phyloP scores from a whole-genome alignment of 2,888 invertebrate genomes.

The Boloria euphrosyne region DNA sequence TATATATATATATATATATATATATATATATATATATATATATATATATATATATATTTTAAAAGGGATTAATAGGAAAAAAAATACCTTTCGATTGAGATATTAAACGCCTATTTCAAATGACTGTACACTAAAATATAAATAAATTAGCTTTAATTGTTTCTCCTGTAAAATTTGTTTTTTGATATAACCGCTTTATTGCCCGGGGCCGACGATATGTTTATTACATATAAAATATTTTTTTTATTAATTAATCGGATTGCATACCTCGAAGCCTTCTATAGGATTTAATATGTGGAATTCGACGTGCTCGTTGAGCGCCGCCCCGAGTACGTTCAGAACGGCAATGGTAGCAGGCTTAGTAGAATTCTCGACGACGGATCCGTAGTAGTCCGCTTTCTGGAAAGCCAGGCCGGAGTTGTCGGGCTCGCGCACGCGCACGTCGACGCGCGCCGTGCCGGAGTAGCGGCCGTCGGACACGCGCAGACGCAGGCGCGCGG shows the following conservation, averaged over 20 bases:
- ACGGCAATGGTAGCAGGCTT: slow-evolving; percentile 90
- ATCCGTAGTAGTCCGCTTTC: slow-evolving; percentile 89
- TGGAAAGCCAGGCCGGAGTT: slow-evolving; percentile 91
- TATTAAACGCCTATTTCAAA: too few species aligned
- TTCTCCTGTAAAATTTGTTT: too few species aligned
- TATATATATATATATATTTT: too few species aligned
- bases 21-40: too few species aligned
- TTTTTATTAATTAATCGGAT: not conserved
- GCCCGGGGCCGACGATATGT: too few species aligned
- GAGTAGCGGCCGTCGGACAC: slow-evolving; percentile 94
- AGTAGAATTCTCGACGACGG: slow-evolving; percentile 92
- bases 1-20: too few species aligned
- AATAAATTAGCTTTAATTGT: too few species aligned
- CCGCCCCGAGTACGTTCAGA: slow-evolving; percentile 93
- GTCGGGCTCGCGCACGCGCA: slow-evolving; percentile 59
- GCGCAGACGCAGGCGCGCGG: slow-evolving; percentile 88
- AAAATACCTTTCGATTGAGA: too few species aligned
- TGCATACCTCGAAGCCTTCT: slow-evolving; percentile 86
- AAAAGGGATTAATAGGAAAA: too few species aligned
- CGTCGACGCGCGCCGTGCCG: slow-evolving; percentile 80
- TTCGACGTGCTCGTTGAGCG: slow-evolving; percentile 92
- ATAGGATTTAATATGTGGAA: slow-evolving; percentile 94
- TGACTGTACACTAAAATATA: too few species aligned
- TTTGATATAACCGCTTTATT: too few species aligned
- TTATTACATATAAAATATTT: too few species aligned